Conservation (phyloP, 2,888 invertebrate species). For the Acrobasis repandana region DNA sequence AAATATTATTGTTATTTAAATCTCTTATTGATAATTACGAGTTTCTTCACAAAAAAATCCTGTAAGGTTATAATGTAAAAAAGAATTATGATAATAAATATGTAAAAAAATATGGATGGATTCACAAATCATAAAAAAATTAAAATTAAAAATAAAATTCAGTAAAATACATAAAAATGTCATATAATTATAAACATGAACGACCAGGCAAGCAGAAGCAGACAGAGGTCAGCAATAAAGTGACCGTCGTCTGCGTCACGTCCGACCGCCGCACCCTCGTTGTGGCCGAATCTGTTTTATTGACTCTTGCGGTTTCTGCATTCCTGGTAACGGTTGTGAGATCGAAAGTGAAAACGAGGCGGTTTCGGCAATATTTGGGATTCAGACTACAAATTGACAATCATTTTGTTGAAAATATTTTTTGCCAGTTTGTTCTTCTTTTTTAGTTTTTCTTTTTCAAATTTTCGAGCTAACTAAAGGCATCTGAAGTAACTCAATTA, state of each 20-base stretch:
- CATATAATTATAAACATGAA: constrained; percentile 2
- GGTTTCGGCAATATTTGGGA: constrained; percentile 27
- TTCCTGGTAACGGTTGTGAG: constrained; percentile 68
- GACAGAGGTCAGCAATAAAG: constrained; percentile 82
- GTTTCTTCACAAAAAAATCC: too few species aligned
- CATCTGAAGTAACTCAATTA: too few species aligned
- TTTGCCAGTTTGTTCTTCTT: background rate
- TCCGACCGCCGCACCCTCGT: constrained; percentile 67
- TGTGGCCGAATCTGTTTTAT: constrained; percentile 67
- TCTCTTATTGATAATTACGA: too few species aligned
- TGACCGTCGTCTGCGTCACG: constrained; percentile 80
- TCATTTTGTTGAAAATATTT: background rate
- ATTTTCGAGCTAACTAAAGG: too few species aligned
- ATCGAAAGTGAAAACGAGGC: constrained; percentile 71
- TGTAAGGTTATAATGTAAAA: too few species aligned
- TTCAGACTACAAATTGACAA: background rate
- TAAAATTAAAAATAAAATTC: too few species aligned
- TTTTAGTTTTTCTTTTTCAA: too few species aligned
- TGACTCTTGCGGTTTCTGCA: constrained; percentile 77
- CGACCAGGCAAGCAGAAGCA: constrained; percentile 72
- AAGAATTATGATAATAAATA: too few species aligned
- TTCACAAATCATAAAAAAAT: too few species aligned
- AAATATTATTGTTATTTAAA: too few species aligned
- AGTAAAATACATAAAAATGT: constrained; percentile 2
- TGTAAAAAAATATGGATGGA: too few species aligned